Conservation (phyloP, 1,140 invertebrate genomes). For the Mamestra configurata region DNA sequence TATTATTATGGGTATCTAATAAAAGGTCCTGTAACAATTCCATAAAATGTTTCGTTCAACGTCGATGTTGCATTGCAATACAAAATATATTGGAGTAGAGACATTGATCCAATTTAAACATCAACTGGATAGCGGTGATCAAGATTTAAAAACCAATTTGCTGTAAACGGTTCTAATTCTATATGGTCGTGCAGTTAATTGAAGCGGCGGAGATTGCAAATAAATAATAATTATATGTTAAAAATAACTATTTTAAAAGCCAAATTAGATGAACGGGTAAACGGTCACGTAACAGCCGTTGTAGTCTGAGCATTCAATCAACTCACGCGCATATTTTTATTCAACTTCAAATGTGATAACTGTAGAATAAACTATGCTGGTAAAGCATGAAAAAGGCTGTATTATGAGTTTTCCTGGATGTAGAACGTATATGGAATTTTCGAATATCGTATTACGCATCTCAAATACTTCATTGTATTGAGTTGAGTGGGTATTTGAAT, state of each 20-base stretch:
- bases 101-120: conserved; percentile 37
- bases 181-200: conserved; percentile 51
- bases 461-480: not conserved
- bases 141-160: conserved; percentile 46
- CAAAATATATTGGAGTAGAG: not conserved
- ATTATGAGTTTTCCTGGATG: conserved; percentile 3
- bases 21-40: not conserved
- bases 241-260: conserved; percentile 70
- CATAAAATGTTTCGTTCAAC: too few relatives aligned
- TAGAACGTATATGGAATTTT: not conserved
- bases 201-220: conserved; percentile 22
- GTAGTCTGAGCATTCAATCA: conserved; percentile 72
- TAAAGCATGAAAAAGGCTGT: not conserved
- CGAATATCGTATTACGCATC: not conserved
- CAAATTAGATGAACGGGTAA: conserved; percentile 73
- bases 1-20: not conserved
- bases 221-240: conserved; percentile 64
- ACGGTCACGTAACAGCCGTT: conserved; percentile 73
- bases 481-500: too few relatives aligned
- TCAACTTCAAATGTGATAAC: not conserved
- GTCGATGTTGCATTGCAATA: not conserved
- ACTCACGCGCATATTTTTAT: conserved; percentile 54
- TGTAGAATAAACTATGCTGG: not conserved
- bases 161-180: conserved; percentile 52
- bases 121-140: conserved; percentile 3